phyloP scores from a whole-genome alignment of 2,797 vertebrate species.

The Sebastolobus alascanus region DNA sequence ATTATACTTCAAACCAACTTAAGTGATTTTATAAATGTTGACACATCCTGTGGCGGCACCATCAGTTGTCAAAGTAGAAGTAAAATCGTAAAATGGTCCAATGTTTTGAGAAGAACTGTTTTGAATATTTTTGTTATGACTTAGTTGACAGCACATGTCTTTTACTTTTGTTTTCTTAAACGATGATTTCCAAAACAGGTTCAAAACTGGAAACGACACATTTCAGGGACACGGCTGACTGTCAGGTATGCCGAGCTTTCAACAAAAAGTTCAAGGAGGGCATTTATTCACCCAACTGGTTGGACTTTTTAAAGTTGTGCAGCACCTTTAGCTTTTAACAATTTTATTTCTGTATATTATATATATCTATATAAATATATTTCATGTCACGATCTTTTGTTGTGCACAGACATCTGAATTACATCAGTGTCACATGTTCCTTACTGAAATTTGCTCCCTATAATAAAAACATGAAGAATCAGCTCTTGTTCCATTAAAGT shows the following conservation, averaged over 20 bases:
- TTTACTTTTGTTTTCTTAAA: neutral
- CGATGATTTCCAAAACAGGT: neutral
- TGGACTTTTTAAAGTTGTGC: neutral
- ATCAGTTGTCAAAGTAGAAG: accelerated
- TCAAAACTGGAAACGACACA: neutral
- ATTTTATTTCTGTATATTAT: neutral
- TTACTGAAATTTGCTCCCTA: neutral
- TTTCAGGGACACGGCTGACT: neutral
- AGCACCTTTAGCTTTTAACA: neutral
- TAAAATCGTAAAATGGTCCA: neutral
- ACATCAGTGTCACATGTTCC: neutral
- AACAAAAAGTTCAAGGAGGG: neutral
- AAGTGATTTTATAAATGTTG: no score
- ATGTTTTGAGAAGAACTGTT: neutral
- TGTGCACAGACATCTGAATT: neutral
- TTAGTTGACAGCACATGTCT: no score
- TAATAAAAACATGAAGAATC: neutral
- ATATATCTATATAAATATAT: no score
- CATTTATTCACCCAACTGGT: neutral
- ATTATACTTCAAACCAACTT: no score
- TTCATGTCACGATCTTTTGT: neutral
- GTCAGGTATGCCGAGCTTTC: neutral
- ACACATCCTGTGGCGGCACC: no score
- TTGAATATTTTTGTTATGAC: neutral
- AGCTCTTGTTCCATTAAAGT: no score